Evolutionary conservation across 2,888 invertebrate species (phyloP).

Genomic region (Euplexia lucipara): DNA sequence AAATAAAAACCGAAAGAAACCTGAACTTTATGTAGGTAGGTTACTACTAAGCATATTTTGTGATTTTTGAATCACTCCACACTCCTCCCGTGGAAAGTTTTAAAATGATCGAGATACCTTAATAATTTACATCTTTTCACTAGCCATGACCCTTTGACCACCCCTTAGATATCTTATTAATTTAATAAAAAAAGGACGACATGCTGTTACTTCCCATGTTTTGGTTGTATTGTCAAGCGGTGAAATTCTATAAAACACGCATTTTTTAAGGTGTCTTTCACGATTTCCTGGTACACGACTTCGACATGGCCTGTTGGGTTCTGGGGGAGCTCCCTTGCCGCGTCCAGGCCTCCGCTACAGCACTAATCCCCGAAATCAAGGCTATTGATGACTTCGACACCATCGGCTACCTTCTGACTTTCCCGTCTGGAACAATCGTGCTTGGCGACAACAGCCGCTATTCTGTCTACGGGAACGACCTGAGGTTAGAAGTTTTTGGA

Average conservation of each 20-base stretch:
- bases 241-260: no score
- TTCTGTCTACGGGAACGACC: constrained; percentile 93
- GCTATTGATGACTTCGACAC: constrained; percentile 92
- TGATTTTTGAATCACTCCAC: no score
- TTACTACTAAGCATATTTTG: no score
- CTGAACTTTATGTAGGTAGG: no score
- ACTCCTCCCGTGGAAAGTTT: background rate
- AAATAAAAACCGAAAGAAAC: background rate
- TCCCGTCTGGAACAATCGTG: constrained; percentile 92
- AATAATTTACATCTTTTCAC: constrained; percentile 2
- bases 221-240: no score
- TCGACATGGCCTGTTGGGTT: constrained; percentile 92
- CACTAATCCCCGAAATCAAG: constrained; percentile 91
- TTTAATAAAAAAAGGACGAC: no score
- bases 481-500: constrained; percentile 92
- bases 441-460: constrained; percentile 92
- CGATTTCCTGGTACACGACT: constrained; percentile 93
- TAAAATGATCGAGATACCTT: constrained; percentile 5
- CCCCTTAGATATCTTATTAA: no score
- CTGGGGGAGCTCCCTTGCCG: constrained; percentile 91
- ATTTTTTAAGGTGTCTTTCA: constrained; percentile 91
- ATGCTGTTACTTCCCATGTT: no score
- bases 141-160: no score
- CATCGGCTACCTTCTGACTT: constrained; percentile 91
- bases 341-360: constrained; percentile 89